Conservation (phyloP, 2,888 invertebrate genomes). For the Eurois occulta region DNA sequence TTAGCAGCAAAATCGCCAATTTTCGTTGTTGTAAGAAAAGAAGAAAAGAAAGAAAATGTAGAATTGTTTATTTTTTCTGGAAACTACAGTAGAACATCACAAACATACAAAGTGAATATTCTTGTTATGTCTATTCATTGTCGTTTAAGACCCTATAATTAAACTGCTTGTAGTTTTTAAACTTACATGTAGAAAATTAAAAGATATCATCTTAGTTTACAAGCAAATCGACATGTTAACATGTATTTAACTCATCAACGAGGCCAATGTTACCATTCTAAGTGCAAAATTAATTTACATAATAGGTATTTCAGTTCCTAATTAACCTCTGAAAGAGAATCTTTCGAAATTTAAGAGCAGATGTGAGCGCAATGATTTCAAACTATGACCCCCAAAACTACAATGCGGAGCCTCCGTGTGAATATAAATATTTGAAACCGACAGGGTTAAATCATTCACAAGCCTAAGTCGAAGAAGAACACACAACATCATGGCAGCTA, state of each 20-base stretch:
- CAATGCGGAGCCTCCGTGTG: conserved; percentile 73
- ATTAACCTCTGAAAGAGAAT: conserved; percentile 76
- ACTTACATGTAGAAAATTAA: conserved; percentile 23
- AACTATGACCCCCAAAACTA: conserved; percentile 81
- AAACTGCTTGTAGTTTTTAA: conserved; percentile 21
- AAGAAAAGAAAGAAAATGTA: neutral
- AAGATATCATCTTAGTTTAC: conserved; percentile 37
- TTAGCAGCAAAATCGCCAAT: too few species aligned
- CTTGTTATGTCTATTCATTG: neutral
- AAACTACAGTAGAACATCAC: neutral
- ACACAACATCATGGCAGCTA: conserved; percentile 78
- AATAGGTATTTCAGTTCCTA: conserved; percentile 75
- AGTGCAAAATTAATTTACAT: conserved; percentile 76
- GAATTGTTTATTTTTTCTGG: neutral
- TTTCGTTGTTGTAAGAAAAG: neutral
- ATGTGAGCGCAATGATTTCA: conserved; percentile 76
- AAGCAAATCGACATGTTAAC: conserved; percentile 50
- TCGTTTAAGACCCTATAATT: conserved; percentile 15
- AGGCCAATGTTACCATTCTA: conserved; percentile 73
- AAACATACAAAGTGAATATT: neutral
- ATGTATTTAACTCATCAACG: conserved; percentile 64
- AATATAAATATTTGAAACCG: conserved; percentile 80
- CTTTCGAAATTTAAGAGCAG: conserved; percentile 72
- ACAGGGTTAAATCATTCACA: conserved; percentile 76
- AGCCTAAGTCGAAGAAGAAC: conserved; percentile 73